Conservation (phyloP, 2,797 vertebrate genomes). For the Channallabes apus region DNA sequence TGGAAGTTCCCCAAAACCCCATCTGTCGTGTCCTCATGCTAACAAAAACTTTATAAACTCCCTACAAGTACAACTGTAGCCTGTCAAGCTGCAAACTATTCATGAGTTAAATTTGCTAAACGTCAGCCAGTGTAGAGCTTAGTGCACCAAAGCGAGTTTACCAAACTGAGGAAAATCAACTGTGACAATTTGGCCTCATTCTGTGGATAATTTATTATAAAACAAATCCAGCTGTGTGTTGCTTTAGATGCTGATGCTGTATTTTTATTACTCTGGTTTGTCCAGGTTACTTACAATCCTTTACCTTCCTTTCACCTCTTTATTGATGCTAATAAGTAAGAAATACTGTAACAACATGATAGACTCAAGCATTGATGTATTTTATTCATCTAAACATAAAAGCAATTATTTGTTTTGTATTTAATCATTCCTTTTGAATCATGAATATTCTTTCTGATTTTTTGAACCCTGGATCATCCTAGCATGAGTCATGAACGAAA, state of each 20-base stretch:
- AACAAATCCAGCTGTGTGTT: background rate
- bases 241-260: background rate
- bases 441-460: background rate
- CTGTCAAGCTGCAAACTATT: background rate
- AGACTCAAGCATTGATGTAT: background rate
- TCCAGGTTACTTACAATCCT: background rate
- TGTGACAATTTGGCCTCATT: background rate
- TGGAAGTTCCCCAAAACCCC: background rate
- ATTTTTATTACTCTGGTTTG: background rate
- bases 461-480: background rate
- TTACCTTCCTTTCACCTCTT: background rate
- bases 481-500: background rate
- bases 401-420: background rate
- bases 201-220: background rate
- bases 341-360: background rate
- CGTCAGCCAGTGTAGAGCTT: background rate
- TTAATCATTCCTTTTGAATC: background rate
- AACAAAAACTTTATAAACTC: background rate
- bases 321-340: background rate
- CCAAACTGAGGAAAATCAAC: background rate
- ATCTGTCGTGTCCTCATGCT: slow-evolving; percentile 8
- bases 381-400: background rate
- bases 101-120: background rate
- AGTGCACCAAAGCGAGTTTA: background rate
- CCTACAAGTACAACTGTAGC: background rate